Percentiles rank a stretch among this genome's conserved stretches.
Conservation (phyloP, 2,888 invertebrate genomes). For the Drosophila kuntzei region DNA sequence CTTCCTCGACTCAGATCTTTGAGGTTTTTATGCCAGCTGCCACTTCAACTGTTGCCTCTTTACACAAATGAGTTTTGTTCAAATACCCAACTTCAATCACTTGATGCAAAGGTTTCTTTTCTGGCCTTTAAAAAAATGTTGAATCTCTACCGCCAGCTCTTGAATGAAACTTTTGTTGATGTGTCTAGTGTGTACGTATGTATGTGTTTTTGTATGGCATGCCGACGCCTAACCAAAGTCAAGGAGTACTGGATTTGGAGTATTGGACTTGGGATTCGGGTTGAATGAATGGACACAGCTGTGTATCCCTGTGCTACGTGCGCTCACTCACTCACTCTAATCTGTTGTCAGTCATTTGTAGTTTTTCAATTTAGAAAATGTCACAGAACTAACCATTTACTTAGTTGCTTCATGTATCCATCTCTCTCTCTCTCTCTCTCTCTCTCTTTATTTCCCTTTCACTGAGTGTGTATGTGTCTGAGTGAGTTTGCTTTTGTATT, state of each 20-base stretch:
- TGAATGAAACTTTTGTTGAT: slow-evolving; percentile 40
- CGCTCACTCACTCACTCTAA: slow-evolving; percentile 51
- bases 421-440: neutral
- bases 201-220: slow-evolving; percentile 5
- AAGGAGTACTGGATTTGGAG: slow-evolving; percentile 37
- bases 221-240: slow-evolving; percentile 45
- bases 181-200: slow-evolving; percentile 13
- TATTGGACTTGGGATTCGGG: slow-evolving; percentile 36
- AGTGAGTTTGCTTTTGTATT: slow-evolving; percentile 62
- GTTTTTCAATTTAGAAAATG: slow-evolving; percentile 81
- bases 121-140: slow-evolving; percentile 5
- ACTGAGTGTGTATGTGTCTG: slow-evolving; percentile 11
- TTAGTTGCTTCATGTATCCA: slow-evolving; percentile 41
- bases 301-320: slow-evolving; percentile 48
- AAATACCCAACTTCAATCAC: slow-evolving; percentile 20
- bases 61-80: slow-evolving; percentile 41
- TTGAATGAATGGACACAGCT: slow-evolving; percentile 44
- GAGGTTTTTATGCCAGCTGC: slow-evolving; percentile 27
- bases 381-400: slow-evolving; percentile 80
- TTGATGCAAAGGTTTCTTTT: slow-evolving; percentile 15
- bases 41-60: slow-evolving; percentile 31
- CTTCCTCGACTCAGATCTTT: slow-evolving; percentile 15
- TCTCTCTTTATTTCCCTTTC: neutral
- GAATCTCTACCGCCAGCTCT: slow-evolving; percentile 20
- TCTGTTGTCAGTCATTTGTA: slow-evolving; percentile 80